Evolutionary conservation across 92 coral and sea anemone genomes (phyloP).

Genomic region (Metridium senile): DNA sequence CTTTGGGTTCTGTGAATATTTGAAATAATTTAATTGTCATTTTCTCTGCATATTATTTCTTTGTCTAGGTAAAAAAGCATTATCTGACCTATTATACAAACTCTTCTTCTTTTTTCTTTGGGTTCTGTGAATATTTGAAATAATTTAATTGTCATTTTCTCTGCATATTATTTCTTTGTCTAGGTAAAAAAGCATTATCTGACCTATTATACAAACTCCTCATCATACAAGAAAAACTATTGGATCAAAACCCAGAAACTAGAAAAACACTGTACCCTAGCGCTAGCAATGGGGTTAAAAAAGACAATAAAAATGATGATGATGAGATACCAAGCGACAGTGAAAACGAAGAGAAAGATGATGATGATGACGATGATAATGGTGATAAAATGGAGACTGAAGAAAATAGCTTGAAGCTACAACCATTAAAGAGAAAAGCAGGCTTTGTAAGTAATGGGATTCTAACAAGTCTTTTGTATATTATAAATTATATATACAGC

Average conservation of each 20-base stretch:
- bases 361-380: conserved; percentile 30
- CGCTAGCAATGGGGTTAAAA: conserved; percentile 14
- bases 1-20: too few species aligned
- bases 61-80: conserved; percentile 53
- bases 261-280: conserved; percentile 54
- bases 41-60: too few species aligned
- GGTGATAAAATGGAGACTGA: conserved; percentile 12
- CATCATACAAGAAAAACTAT: conserved; percentile 72
- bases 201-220: conserved; percentile 72
- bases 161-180: conserved; percentile 3
- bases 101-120: too few species aligned
- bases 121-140: too few species aligned
- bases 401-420: conserved; percentile 44
- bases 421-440: conserved; percentile 68
- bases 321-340: conserved; percentile 90
- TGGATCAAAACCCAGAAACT: conserved; percentile 83
- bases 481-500: neutral
- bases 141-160: too few species aligned
- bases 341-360: conserved; percentile 68
- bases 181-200: conserved; percentile 62
- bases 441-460: conserved; percentile 70
- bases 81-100: conserved; percentile 67
- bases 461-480: too few species aligned
- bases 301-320: conserved; percentile 32
- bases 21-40: too few species aligned